Evolutionary conservation across 2,888 invertebrate genomes (phyloP).

Genomic region (Colletes collaris): DNA sequence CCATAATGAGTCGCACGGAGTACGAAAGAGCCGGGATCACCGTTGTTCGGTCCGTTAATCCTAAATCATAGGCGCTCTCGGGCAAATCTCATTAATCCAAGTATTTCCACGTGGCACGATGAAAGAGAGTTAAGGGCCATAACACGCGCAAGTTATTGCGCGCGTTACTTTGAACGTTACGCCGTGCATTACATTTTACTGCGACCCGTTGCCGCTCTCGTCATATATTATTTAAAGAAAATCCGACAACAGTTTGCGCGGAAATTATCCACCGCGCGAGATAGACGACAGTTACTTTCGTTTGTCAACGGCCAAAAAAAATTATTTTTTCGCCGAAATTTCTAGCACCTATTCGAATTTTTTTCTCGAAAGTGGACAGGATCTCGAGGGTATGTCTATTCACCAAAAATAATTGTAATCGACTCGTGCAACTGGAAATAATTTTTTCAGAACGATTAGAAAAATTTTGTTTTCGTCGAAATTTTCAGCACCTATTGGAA

Average conservation of each 20-base stretch:
- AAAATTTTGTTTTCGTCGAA: no score
- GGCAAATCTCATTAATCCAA: conserved; percentile 38
- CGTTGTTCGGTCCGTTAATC: conserved; percentile 32
- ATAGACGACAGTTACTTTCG: background rate
- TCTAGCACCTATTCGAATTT: no score
- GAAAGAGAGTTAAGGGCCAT: conserved; percentile 33
- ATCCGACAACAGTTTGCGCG: conserved; percentile 25
- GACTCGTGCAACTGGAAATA: no score
- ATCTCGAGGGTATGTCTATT: no score
- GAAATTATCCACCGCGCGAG: conserved; percentile 11
- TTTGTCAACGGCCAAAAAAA: no score
- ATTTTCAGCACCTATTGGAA: no score
- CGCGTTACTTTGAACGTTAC: conserved; percentile 31
- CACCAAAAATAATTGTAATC: no score
- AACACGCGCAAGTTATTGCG: conserved; percentile 40
- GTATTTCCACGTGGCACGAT: conserved; percentile 23
- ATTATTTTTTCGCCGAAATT: no score
- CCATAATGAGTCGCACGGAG: no score
- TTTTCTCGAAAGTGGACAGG: no score
- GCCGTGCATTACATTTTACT: conserved; percentile 35
- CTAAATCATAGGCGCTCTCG: conserved; percentile 2
- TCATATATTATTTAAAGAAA: conserved; percentile 24
- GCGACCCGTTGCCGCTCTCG: conserved; percentile 12
- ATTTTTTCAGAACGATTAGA: no score
- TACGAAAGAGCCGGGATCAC: background rate